Percentiles rank a stretch among this genome's conserved stretches.
Evolutionary conservation across 2,888 invertebrate species (phyloP).

Genomic region (Eudemis profundana): DNA sequence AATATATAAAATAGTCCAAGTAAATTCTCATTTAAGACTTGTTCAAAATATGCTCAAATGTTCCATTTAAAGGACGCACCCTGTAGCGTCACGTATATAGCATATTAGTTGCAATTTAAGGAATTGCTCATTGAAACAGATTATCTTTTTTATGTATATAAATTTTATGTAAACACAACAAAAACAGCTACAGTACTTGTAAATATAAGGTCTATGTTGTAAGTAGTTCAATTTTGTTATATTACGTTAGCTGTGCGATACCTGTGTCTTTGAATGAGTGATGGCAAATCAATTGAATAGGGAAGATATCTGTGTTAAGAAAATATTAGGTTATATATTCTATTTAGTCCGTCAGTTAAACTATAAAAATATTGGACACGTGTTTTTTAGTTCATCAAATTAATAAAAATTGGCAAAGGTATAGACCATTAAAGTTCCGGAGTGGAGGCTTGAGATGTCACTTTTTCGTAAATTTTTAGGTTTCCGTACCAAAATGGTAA

Average conservation of each 20-base stretch:
- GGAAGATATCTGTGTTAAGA: background rate
- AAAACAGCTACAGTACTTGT: slow-evolving; percentile 15
- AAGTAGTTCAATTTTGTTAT: slow-evolving; percentile 42
- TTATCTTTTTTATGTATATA: slow-evolving; percentile 17
- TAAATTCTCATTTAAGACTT: no score
- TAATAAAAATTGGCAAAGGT: no score
- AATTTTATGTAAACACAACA: slow-evolving; percentile 24
- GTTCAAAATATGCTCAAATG: no score
- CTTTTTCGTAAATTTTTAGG: no score
- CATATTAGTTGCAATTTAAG: slow-evolving; percentile 6
- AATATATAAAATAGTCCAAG: no score
- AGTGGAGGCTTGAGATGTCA: no score
- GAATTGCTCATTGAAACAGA: slow-evolving; percentile 9
- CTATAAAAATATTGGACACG: no score
- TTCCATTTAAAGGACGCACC: background rate
- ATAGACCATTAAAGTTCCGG: no score
- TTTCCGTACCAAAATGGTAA: no score
- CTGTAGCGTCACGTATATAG: background rate
- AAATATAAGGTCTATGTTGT: slow-evolving; percentile 34
- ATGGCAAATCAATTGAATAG: background rate
- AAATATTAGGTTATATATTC: background rate
- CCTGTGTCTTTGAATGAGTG: slow-evolving; percentile 11
- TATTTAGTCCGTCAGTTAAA: no score
- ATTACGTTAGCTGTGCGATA: slow-evolving; percentile 13
- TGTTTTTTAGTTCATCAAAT: no score